A percentile compares a stretch with the other conserved stretches of the same genome.
Conservation (phyloP, 2,797 vertebrate genomes). For the Tokudaia muenninki region DNA sequence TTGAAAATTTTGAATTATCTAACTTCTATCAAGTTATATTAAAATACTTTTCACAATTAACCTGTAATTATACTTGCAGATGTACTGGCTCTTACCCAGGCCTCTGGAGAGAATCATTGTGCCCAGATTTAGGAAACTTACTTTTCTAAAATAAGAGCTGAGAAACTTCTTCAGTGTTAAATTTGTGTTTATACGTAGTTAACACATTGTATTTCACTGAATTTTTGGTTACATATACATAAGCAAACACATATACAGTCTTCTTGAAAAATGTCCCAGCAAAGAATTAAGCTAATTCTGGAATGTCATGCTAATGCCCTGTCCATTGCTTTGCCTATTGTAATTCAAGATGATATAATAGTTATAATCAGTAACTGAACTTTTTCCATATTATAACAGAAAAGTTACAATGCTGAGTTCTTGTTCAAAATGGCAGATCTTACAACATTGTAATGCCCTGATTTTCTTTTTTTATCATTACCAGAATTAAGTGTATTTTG, state of each 20-base stretch:
- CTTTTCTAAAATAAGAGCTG: neutral
- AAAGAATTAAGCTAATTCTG: conserved; percentile 40
- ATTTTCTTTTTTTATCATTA: conserved; percentile 68
- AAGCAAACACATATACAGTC: neutral
- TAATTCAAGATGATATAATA: conserved; percentile 38
- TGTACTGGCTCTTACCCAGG: neutral
- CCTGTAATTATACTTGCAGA: conserved; percentile 36
- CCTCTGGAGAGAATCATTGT: conserved; percentile 3
- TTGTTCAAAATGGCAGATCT: neutral
- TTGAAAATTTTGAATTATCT: neutral
- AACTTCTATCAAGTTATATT: conserved; percentile 38
- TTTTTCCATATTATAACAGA: neutral
- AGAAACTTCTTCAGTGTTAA: conserved; percentile 25
- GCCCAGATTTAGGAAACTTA: neutral
- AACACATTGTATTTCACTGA: neutral
- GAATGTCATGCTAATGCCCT: neutral
- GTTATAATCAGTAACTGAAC: conserved; percentile 34
- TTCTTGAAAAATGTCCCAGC: neutral
- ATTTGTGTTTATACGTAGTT: neutral
- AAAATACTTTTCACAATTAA: conserved; percentile 1
- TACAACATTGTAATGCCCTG: neutral
- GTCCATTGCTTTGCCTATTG: neutral
- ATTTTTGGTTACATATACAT: neutral
- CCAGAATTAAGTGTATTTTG: conserved; percentile 73
- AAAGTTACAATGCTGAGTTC: conserved; percentile 4